A percentile compares a stretch with the other conserved stretches of the same genome.
These are phyloP conservation scores for Proisotoma minuta DNA, from an alignment of 2,888 invertebrate species.

Conservation along the genomic window DNA sequence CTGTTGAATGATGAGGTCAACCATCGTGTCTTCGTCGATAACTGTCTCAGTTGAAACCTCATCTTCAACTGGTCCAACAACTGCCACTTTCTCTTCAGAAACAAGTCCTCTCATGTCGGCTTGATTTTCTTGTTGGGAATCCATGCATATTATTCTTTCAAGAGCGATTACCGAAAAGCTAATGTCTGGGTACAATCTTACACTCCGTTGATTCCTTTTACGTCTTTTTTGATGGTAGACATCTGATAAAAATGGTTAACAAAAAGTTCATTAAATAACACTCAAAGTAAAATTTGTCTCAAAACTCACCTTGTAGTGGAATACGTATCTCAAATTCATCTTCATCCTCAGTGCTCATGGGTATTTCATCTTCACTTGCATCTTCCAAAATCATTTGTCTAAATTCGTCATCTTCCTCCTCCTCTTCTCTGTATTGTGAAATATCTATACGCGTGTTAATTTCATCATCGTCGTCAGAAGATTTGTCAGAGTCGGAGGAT, in stretches of 20 bases:
- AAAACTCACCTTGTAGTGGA: conserved; percentile 19
- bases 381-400: conserved; percentile 28
- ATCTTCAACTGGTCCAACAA: neutral
- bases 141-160: conserved; percentile 43
- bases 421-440: conserved; percentile 29
- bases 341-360: conserved; percentile 30
- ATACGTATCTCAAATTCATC: conserved; percentile 38
- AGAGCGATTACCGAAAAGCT: conserved; percentile 37
- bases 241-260: conserved; percentile 16
- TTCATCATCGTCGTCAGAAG: conserved; percentile 30
- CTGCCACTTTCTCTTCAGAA: conserved; percentile 12
- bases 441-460: conserved; percentile 26
- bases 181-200: conserved; percentile 39
- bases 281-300: neutral
- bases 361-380: conserved; percentile 39
- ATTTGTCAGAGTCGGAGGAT: conserved; percentile 23
- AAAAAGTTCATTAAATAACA: neutral
- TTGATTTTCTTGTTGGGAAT: conserved; percentile 40
- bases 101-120: conserved; percentile 44
- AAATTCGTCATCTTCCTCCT: conserved; percentile 29
- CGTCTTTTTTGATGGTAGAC: conserved; percentile 29
- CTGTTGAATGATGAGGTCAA: conserved; percentile 29
- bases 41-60: conserved; percentile 14
- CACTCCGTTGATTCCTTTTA: conserved; percentile 20
- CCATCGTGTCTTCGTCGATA: conserved; percentile 30